Evolutionary conservation across 2,113 vertebrate species (phyloP).

Genomic region (Brachyhypopomus occidentalis): DNA sequence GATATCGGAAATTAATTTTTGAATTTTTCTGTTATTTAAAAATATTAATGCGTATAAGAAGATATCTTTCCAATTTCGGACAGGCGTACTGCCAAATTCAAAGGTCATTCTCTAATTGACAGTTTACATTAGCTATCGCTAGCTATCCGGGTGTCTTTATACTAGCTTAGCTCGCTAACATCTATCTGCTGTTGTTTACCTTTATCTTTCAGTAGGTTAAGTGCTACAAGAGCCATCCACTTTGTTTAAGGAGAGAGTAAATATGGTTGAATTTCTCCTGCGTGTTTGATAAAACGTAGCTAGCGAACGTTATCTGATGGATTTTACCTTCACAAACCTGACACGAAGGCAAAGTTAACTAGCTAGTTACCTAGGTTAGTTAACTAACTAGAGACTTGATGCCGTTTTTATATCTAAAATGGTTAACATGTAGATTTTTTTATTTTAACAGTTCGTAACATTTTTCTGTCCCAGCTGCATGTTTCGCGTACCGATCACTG

Average conservation of each 20-base stretch:
- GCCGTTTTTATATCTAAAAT: neutral
- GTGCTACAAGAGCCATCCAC: no score
- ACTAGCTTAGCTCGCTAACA: no score
- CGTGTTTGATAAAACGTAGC: no score
- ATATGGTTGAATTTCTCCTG: no score
- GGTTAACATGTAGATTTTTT: neutral
- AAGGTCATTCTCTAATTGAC: conserved; percentile 62
- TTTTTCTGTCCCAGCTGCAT: conserved; percentile 10
- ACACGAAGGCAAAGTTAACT: no score
- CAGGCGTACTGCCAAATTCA: conserved; percentile 58
- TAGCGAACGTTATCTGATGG: no score
- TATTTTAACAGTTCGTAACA: neutral
- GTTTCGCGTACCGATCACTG: conserved; percentile 22
- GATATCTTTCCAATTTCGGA: conserved; percentile 51
- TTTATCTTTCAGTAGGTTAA: neutral
- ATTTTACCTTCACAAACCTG: no score
- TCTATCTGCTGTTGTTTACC: no score
- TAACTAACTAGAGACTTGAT: neutral
- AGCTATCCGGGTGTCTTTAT: neutral
- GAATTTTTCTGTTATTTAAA: neutral
- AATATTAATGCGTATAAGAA: conserved; percentile 59
- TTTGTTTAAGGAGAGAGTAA: no score
- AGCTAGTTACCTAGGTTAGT: neutral
- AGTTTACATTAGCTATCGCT: neutral
- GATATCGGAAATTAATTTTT: neutral